Conservation (phyloP, 1,140 invertebrate genomes). For the Bombus impatiens region DNA sequence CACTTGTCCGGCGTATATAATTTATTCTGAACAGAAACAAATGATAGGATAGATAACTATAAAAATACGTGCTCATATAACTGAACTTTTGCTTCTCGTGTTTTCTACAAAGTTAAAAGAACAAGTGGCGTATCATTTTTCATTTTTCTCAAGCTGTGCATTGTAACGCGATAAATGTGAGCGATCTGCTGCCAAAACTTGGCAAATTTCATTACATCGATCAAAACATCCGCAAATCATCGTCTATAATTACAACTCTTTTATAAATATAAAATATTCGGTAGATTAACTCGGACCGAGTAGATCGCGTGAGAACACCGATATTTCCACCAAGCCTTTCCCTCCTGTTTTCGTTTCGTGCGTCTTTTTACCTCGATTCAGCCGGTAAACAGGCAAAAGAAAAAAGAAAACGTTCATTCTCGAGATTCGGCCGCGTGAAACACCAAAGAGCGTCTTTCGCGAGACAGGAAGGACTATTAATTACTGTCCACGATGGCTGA, state of each 20-base stretch:
- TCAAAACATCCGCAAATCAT: slow-evolving; percentile 17
- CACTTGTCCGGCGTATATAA: background rate
- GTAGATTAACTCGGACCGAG: background rate
- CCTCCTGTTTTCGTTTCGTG: too few relatives aligned
- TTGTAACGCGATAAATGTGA: background rate
- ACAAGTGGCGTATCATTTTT: too few relatives aligned
- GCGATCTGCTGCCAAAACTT: background rate
- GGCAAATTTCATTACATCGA: background rate
- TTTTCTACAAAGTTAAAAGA: too few relatives aligned
- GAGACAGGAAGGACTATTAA: slow-evolving; percentile 49
- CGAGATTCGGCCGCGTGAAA: slow-evolving; percentile 26
- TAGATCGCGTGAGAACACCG: slow-evolving; percentile 11
- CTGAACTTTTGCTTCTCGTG: too few relatives aligned
- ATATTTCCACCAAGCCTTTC: slow-evolving; percentile 6
- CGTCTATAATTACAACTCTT: background rate
- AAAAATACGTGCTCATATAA: too few relatives aligned
- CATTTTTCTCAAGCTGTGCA: background rate
- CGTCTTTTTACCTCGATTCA: background rate
- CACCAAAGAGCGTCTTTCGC: slow-evolving; percentile 37
- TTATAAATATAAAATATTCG: slow-evolving; percentile 4
- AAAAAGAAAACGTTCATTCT: background rate
- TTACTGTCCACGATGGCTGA: slow-evolving; percentile 47
- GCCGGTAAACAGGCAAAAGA: background rate
- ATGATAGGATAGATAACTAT: background rate
- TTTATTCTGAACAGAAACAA: background rate